Conservation (phyloP, 2,888 invertebrate species). For the Xylocampa areola region DNA sequence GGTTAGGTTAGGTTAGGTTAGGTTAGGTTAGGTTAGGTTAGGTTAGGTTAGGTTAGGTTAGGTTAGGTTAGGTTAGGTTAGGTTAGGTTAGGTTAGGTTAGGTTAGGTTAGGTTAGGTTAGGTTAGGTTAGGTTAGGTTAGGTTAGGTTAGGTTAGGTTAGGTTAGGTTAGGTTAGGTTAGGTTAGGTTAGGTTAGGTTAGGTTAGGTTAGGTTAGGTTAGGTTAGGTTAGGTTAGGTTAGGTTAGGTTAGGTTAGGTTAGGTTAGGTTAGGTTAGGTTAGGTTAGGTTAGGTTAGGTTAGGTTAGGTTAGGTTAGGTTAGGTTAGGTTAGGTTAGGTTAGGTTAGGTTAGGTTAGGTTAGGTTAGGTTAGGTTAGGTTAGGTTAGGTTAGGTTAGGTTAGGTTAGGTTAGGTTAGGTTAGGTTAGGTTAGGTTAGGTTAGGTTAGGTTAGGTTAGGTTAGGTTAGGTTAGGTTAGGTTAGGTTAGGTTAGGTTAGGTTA, state of each 20-base stretch:
- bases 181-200: constrained; percentile 19
- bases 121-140: constrained; percentile 45
- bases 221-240: constrained; percentile 41
- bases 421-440: constrained; percentile 50
- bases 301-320: constrained; percentile 52
- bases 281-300: constrained; percentile 30
- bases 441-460: constrained; percentile 54
- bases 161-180: constrained; percentile 19
- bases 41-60: constrained; percentile 51
- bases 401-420: constrained; percentile 46
- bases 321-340: constrained; percentile 56
- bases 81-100: constrained; percentile 48
- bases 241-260: constrained; percentile 41
- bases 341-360: constrained; percentile 51
- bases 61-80: constrained; percentile 48
- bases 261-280: constrained; percentile 36
- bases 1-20: constrained; percentile 46
- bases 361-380: constrained; percentile 48
- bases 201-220: constrained; percentile 35
- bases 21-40: constrained; percentile 51
- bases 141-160: constrained; percentile 50
- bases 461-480: constrained; percentile 54
- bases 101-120: constrained; percentile 46
- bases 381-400: constrained; percentile 45
- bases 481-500: constrained; percentile 53